phyloP scores from a whole-genome alignment of 2,797 vertebrate species.

The Taenioides sp. region DNA sequence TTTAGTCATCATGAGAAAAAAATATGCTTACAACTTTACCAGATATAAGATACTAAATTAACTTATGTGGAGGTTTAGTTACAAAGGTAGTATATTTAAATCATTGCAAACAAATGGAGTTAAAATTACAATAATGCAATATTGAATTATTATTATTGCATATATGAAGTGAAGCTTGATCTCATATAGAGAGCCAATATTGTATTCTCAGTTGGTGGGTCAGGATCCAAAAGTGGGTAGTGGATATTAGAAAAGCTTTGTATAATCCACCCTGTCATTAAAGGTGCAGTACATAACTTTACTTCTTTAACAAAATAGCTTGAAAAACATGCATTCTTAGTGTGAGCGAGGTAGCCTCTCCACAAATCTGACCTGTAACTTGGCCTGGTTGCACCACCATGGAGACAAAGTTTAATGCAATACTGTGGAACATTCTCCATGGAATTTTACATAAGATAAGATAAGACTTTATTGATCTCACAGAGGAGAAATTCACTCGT shows the following conservation, averaged over 20 bases:
- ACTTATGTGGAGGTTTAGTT: background rate
- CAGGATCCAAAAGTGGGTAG: background rate
- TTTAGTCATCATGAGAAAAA: conserved; percentile 3
- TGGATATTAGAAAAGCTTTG: background rate
- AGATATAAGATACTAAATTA: background rate
- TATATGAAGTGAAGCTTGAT: no score
- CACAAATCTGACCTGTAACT: background rate
- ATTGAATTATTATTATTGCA: no score
- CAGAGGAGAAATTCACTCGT: no score
- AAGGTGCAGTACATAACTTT: no score
- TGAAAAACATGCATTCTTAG: background rate
- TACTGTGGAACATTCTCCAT: no score
- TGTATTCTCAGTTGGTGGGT: background rate
- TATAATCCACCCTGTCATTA: background rate
- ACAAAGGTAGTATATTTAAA: background rate
- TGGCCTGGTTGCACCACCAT: no score
- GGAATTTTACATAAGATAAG: no score
- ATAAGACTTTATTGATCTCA: no score
- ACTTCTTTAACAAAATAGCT: background rate
- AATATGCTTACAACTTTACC: background rate
- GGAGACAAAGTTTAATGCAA: no score
- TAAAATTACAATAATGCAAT: no score
- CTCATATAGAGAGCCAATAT: no score
- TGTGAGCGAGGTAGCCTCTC: background rate
- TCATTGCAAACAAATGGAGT: no score